phyloP scores from a whole-genome alignment of 1,140 invertebrate genomes.

The Apis mellifera region DNA sequence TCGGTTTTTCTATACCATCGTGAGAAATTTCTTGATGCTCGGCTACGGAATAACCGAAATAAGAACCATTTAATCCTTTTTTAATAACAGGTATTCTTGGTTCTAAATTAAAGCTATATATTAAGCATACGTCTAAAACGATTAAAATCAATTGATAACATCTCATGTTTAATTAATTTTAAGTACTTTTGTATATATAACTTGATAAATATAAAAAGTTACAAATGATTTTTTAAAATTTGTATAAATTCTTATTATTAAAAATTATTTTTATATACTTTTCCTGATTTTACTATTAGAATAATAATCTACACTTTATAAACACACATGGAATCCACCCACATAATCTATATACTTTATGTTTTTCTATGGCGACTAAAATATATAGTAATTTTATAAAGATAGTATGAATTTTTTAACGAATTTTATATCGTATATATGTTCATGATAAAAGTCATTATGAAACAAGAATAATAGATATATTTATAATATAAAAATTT shows the following conservation, averaged over 20 bases:
- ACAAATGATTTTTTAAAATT: background rate
- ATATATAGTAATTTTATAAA: constrained; percentile 11
- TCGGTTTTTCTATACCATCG: constrained; percentile 75
- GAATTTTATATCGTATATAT: background rate
- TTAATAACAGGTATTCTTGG: constrained; percentile 92
- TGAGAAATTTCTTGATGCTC: constrained; percentile 86
- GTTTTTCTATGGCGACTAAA: background rate
- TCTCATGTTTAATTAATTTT: constrained; percentile 28
- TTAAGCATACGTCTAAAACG: constrained; percentile 33
- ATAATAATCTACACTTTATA: constrained; percentile 11
- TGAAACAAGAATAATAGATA: no score
- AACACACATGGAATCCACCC: constrained; percentile 32
- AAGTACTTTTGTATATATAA: background rate
- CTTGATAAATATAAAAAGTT: background rate
- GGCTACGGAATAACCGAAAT: constrained; percentile 95
- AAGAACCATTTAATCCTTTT: constrained; percentile 85
- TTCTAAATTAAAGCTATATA: constrained; percentile 89
- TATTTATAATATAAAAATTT: no score
- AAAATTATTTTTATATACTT: constrained; percentile 31
- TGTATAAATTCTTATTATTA: background rate
- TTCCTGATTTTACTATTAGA: background rate
- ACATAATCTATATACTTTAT: constrained; percentile 1
- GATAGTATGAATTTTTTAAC: background rate
- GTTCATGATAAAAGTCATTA: no score
- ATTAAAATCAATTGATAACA: constrained; percentile 15